phyloP scores from a whole-genome alignment of 1,140 invertebrate species.

The Sycophila sp. region DNA sequence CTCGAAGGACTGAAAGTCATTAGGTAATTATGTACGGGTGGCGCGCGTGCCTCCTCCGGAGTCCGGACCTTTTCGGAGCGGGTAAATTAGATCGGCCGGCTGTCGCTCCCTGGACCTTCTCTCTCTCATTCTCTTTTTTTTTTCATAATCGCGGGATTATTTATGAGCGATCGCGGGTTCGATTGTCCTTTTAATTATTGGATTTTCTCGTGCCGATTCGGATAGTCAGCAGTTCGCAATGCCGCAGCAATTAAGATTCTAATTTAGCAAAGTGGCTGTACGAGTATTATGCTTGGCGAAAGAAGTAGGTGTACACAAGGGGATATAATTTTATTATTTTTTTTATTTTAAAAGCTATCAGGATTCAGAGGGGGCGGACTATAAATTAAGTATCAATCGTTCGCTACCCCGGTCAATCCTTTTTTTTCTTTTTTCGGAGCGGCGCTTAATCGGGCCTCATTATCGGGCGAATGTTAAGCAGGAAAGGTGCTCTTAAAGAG shows the following conservation, averaged over 20 bases:
- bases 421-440: neutral
- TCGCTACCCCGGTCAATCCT: no score
- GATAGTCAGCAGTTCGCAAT: neutral
- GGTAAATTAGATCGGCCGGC: constrained; percentile 32
- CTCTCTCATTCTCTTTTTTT: neutral
- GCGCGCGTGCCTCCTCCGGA: neutral
- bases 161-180: neutral
- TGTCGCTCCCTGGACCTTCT: constrained; percentile 17
- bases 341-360: no score
- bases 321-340: no score
- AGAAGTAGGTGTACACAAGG: no score
- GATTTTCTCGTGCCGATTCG: neutral
- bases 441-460: constrained; percentile 1
- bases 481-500: neutral
- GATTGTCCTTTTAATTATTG: constrained; percentile 2
- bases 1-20: constrained; percentile 29
- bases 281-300: no score
- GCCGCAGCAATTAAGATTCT: neutral
- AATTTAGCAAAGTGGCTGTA: neutral
- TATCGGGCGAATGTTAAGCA: constrained; percentile 14
- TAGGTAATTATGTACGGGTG: constrained; percentile 19
- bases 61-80: no score
- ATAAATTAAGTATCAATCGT: neutral
- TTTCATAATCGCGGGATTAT: neutral
- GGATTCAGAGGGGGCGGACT: no score